phyloP scores from a whole-genome alignment of 2,797 vertebrate genomes.

The Sebastes elongatus region DNA sequence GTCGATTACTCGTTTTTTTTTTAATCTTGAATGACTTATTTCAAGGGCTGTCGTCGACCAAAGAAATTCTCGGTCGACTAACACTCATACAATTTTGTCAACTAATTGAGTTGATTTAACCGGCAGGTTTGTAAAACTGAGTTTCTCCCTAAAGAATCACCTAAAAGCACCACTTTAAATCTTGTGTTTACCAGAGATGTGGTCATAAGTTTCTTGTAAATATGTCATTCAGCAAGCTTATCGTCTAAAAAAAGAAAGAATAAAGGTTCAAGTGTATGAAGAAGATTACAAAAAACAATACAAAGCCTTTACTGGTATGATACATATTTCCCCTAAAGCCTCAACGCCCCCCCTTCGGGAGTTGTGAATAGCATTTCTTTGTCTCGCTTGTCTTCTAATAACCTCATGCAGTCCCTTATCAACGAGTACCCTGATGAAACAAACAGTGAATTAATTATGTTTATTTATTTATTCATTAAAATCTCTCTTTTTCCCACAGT shows the following conservation, averaged over 20 bases:
- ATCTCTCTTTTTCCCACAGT: slow-evolving; percentile 69
- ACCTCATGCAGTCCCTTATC: neutral
- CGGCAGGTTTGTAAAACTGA: neutral
- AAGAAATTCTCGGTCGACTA: neutral
- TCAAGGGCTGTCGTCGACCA: neutral
- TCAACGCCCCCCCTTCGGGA: slow-evolving; percentile 1
- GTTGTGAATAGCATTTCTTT: neutral
- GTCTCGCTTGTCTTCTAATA: slow-evolving; percentile 8
- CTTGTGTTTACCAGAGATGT: neutral
- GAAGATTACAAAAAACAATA: neutral
- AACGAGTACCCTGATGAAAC: neutral
- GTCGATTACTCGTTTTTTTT: neutral
- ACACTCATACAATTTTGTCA: neutral
- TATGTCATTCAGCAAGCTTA: no score
- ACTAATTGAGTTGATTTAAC: neutral
- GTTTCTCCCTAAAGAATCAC: accelerated
- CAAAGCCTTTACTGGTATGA: neutral
- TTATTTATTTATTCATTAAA: slow-evolving; percentile 29
- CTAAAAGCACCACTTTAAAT: neutral
- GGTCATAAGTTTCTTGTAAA: neutral
- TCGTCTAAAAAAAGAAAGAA: no score
- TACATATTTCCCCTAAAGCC: neutral
- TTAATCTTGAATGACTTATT: neutral
- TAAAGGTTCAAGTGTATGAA: neutral
- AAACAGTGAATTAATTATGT: slow-evolving; percentile 16